Conservation (phyloP, 1,140 invertebrate species). For the Habropoda laboriosa region DNA sequence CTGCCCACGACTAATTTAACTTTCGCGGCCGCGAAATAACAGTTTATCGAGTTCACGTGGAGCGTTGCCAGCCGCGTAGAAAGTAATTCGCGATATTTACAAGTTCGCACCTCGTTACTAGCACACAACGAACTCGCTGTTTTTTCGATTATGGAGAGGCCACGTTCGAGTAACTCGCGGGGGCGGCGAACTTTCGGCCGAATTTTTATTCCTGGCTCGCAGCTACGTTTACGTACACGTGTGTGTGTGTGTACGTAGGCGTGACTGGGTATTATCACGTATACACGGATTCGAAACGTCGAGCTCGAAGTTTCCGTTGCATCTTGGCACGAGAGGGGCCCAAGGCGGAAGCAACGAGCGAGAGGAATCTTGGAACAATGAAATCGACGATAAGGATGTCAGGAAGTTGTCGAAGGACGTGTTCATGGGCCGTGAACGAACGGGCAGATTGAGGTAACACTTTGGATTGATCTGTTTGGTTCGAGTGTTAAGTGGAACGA, state of each 20-base stretch:
- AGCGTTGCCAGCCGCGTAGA: conserved; percentile 36
- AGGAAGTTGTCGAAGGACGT: conserved; percentile 35
- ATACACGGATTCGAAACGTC: not conserved
- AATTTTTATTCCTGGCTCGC: conserved; percentile 51
- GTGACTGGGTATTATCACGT: not conserved
- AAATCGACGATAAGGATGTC: conserved; percentile 63
- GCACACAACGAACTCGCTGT: not conserved
- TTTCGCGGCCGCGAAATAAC: conserved; percentile 16
- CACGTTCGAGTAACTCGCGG: not conserved
- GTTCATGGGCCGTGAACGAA: not conserved
- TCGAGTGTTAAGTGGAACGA: not conserved
- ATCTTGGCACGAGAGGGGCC: not conserved
- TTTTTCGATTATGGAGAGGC: conserved; percentile 15
- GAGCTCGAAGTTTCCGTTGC: conserved; percentile 26
- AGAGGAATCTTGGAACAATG: conserved; percentile 67
- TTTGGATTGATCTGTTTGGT: not conserved
- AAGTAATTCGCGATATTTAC: conserved; percentile 46
- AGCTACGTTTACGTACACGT: not conserved
- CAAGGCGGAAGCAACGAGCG: not conserved
- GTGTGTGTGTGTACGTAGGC: not conserved
- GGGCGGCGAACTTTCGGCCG: not conserved
- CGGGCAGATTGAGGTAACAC: not conserved
- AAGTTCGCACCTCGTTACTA: conserved; percentile 49
- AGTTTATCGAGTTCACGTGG: conserved; percentile 32
- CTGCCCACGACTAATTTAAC: conserved; percentile 33